Conservation (phyloP, 2,888 invertebrate species). For the Cryptophagus acutangulus region DNA sequence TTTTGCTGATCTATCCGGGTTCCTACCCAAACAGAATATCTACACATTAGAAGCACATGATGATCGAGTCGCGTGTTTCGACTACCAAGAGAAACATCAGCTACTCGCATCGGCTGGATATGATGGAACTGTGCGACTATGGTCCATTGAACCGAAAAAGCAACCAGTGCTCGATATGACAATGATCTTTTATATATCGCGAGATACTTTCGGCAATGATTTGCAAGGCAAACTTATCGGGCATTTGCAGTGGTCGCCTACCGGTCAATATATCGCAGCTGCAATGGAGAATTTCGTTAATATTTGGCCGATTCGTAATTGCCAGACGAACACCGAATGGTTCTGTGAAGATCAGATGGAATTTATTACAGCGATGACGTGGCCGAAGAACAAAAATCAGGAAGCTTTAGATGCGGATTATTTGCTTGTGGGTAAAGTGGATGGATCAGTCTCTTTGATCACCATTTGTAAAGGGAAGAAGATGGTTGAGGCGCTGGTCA, state of each 20-base stretch:
- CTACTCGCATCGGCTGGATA: slow-evolving; percentile 55
- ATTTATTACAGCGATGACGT: slow-evolving; percentile 51
- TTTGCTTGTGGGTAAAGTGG: slow-evolving; percentile 52
- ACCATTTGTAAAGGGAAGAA: slow-evolving; percentile 37
- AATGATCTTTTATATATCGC: slow-evolving; percentile 52
- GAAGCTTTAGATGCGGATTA: slow-evolving; percentile 37
- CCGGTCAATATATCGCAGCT: slow-evolving; percentile 54
- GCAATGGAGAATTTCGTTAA: slow-evolving; percentile 56
- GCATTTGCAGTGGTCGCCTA: slow-evolving; percentile 51
- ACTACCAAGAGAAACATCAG: slow-evolving; percentile 48
- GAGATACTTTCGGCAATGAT: slow-evolving; percentile 50
- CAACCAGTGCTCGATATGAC: slow-evolving; percentile 50
- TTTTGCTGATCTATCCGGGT: slow-evolving; percentile 53
- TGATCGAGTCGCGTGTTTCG: slow-evolving; percentile 43
- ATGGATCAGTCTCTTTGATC: slow-evolving; percentile 49
- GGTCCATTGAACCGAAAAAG: slow-evolving; percentile 48
- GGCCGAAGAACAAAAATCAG: slow-evolving; percentile 45
- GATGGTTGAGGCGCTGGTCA: slow-evolving; percentile 39
- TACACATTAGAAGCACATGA: slow-evolving; percentile 54
- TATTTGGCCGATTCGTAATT: slow-evolving; percentile 52
- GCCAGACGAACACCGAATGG: slow-evolving; percentile 34
- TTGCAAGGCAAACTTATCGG: slow-evolving; percentile 45
- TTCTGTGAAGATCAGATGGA: slow-evolving; percentile 48
- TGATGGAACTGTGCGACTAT: slow-evolving; percentile 59
- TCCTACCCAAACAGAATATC: slow-evolving; percentile 36